phyloP scores from a whole-genome alignment of 2,888 invertebrate genomes.

The Nomada goodeniana region DNA sequence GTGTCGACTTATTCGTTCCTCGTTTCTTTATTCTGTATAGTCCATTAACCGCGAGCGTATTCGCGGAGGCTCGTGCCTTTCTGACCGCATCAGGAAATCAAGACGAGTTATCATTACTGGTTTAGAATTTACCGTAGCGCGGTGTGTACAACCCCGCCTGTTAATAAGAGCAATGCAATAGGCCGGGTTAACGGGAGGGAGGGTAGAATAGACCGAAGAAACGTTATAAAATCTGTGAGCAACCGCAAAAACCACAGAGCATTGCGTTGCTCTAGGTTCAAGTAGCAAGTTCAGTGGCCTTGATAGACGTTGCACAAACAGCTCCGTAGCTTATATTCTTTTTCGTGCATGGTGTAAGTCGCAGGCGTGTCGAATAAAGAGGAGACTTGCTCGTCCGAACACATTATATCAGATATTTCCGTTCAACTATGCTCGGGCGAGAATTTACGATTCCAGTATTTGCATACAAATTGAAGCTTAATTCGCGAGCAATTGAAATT shows the following conservation, averaged over 20 bases:
- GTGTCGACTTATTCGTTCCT: slow-evolving; percentile 66
- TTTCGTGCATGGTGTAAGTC: slow-evolving; percentile 14
- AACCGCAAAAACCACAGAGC: slow-evolving; percentile 78
- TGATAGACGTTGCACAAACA: slow-evolving; percentile 61
- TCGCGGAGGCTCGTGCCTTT: slow-evolving; percentile 75
- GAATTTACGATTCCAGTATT: background rate
- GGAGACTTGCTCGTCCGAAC: background rate
- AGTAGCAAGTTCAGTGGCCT: slow-evolving; percentile 80
- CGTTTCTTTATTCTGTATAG: slow-evolving; percentile 65
- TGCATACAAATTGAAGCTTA: background rate
- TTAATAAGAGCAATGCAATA: slow-evolving; percentile 73
- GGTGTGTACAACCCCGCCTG: slow-evolving; percentile 58
- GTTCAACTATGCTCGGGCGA: background rate
- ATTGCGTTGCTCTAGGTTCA: slow-evolving; percentile 70
- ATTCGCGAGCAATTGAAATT: background rate
- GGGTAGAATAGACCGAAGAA: slow-evolving; percentile 50
- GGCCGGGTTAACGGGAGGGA: slow-evolving; percentile 22
- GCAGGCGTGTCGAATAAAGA: slow-evolving; percentile 19
- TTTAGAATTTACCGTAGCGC: slow-evolving; percentile 67
- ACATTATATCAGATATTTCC: background rate
- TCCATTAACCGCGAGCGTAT: slow-evolving; percentile 67
- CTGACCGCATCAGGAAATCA: slow-evolving; percentile 78
- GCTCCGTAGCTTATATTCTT: background rate
- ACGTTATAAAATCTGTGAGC: slow-evolving; percentile 78
- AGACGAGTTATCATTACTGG: slow-evolving; percentile 77